These are phyloP conservation scores for Eriocheir sinensis DNA, from an alignment of 1,140 invertebrate species.

Conservation along the genomic window DNA sequence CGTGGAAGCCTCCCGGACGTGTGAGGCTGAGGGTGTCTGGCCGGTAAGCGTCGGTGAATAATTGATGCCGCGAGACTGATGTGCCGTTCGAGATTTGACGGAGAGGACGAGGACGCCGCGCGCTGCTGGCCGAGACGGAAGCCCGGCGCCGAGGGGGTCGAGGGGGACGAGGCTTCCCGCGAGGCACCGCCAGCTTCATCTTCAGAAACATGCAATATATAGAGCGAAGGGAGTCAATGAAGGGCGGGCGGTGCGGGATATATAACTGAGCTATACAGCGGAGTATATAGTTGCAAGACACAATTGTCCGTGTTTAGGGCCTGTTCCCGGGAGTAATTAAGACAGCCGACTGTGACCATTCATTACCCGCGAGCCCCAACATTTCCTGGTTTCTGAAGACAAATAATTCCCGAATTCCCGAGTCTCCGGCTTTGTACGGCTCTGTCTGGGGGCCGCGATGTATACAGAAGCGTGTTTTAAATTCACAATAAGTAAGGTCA, in stretches of 20 bases:
- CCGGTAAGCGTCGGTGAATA: conserved; percentile 8
- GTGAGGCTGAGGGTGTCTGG: neutral
- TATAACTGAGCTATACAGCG: conserved; percentile 42
- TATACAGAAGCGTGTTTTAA: neutral
- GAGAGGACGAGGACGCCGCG: neutral
- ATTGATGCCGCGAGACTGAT: conserved; percentile 5
- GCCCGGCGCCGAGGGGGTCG: neutral
- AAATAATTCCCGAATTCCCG: neutral
- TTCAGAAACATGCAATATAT: conserved; percentile 16
- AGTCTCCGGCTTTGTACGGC: neutral
- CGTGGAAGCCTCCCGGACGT: neutral
- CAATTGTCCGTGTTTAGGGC: conserved; percentile 60
- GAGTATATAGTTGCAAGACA: conserved; percentile 40
- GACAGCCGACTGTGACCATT: conserved; percentile 61
- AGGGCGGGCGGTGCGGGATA: neutral
- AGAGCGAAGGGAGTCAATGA: neutral
- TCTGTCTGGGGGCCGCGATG: neutral
- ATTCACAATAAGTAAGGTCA: conserved; percentile 39
- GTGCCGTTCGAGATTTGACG: conserved; percentile 13
- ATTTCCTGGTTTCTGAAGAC: conserved; percentile 37
- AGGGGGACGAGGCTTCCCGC: neutral
- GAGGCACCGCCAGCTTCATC: no score
- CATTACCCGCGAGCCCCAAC: conserved; percentile 59
- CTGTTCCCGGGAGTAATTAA: conserved; percentile 58
- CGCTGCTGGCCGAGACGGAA: neutral